Evolutionary conservation across 2,113 vertebrate genomes (phyloP), one percentile per base, ranked within the genome.

Genomic region (Spheniscus mendiculus): DNA sequence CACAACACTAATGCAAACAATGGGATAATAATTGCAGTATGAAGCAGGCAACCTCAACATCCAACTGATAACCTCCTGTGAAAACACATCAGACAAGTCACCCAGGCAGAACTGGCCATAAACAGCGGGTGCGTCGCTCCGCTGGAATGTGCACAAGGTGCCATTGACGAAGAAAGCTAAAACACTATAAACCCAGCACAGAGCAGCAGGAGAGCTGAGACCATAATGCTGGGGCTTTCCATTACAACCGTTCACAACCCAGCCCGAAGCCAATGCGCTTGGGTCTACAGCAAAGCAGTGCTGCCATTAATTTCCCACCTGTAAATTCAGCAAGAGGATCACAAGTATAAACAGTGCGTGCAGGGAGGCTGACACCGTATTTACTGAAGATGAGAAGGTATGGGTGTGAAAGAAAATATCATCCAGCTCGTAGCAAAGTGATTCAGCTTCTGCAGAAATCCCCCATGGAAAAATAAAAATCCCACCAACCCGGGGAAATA

Each of bases 1-100:
- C 25, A 38, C 12, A 32, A 49, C 0, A 15, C 16, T 44, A 71
- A 38, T 1, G 1, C 32, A 50, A 49, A 45, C 0, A 0, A 50
- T 20, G 21, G 44, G 34, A 25, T 76, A 50, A 47, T 20, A 62
- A 70, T 59, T 55, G 16, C 25, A 23, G 29, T 3, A 40, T 1
- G 17, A 58, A 50, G 52, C 32, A 45, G 18, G 45, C 45, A 50
- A 45, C n/a, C n/a, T 90, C 55, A 70, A 42, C 19, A 42, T 65
- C 55, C 2, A 6, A 49, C 49, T 53, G 58, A 69, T 30, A 50
- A 79, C 21, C 18, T 52, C 25, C 65, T 62, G 47, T 10, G 53
- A 79, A 83, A 83, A 83, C 27, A 34, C 34, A 70, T 53, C 73
- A 77, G 56, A 66, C 27, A n/a, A 78, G 26, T 67, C 49, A 87